Evolutionary conservation across 1,140 invertebrate species (phyloP).

Genomic region (Tetragonula clypearis): DNA sequence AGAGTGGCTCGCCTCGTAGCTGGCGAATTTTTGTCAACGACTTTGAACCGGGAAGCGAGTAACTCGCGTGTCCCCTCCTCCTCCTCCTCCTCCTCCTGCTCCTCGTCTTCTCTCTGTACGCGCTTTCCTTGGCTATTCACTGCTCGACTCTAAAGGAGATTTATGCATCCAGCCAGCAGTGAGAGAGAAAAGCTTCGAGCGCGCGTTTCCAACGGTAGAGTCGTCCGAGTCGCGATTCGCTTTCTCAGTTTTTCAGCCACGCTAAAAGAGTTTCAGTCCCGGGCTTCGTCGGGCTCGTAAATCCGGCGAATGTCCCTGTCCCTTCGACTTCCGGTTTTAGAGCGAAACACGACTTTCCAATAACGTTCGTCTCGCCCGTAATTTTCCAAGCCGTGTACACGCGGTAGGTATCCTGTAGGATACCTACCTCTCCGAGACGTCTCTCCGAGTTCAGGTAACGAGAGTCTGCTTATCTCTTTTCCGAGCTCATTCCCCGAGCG

Average conservation of each 20-base stretch:
- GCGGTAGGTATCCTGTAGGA: no score
- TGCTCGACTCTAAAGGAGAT: conserved; percentile 54
- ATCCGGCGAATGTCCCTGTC: not conserved
- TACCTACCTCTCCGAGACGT: no score
- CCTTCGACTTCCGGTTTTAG: conserved; percentile 75
- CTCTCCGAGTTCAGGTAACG: no score
- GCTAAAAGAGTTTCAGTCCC: no score
- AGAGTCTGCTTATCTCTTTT: no score
- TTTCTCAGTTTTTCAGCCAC: not conserved
- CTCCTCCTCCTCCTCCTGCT: conserved; percentile 16
- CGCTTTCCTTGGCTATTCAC: conserved; percentile 40
- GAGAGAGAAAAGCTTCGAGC: conserved; percentile 36
- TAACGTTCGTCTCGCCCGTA: conserved; percentile 65
- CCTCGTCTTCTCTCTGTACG: no score
- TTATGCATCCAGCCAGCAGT: conserved; percentile 48
- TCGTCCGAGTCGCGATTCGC: not conserved
- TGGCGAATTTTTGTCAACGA: conserved; percentile 46
- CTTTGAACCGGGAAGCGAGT: conserved; percentile 61
- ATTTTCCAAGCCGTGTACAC: not conserved
- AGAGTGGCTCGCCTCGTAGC: conserved; percentile 46
- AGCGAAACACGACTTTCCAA: conserved; percentile 77
- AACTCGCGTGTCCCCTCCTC: conserved; percentile 6
- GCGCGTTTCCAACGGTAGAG: not conserved
- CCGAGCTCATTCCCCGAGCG: no score
- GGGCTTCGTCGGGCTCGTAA: not conserved